Evolutionary conservation across 1,140 invertebrate species (phyloP).

Genomic region (Drosophila mojavensis): DNA sequence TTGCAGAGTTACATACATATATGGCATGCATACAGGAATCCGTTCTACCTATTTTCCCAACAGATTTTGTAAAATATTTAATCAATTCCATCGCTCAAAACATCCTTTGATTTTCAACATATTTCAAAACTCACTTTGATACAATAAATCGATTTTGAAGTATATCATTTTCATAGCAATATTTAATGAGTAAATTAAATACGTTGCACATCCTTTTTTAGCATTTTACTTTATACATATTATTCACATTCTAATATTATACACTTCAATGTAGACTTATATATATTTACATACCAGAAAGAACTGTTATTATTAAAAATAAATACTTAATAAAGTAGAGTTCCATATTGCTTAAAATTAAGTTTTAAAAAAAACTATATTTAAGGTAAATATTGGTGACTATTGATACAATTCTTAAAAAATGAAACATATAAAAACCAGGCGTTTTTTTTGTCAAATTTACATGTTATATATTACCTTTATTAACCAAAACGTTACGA

Average conservation of each 20-base stretch:
- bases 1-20: too few species aligned
- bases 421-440: neutral
- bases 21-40: too few species aligned
- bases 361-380: too few species aligned
- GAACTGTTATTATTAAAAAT: constrained; percentile 13
- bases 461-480: constrained; percentile 2
- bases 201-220: constrained; percentile 2
- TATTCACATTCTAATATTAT: constrained; percentile 27
- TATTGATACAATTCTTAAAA: neutral
- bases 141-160: too few species aligned
- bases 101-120: too few species aligned
- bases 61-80: too few species aligned
- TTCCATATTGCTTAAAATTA: too few species aligned
- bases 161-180: neutral
- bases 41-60: too few species aligned
- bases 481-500: constrained; percentile 15
- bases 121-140: too few species aligned
- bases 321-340: constrained; percentile 4
- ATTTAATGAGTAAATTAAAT: constrained; percentile 19
- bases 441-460: neutral
- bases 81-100: too few species aligned
- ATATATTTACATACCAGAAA: constrained; percentile 26
- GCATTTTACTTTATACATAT: constrained; percentile 32
- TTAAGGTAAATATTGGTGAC: neutral
- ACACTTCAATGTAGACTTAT: constrained; percentile 15